These are phyloP conservation scores for Lota lota DNA, from an alignment of 2,113 vertebrate species.

Conservation along the genomic window DNA sequence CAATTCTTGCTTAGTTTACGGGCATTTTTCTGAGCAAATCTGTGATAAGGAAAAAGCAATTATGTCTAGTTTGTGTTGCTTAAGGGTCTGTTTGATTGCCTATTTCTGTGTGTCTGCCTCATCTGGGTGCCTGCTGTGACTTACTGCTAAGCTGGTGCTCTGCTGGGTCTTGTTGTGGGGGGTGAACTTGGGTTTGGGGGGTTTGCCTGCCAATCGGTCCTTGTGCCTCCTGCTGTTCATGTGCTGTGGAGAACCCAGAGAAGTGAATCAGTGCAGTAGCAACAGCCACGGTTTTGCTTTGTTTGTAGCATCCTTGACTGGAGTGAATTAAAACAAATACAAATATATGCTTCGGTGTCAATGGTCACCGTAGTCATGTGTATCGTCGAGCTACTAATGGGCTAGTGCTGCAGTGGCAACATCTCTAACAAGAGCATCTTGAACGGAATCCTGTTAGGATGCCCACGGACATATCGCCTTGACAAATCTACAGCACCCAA, in stretches of 20 bases:
- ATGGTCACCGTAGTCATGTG: too few species aligned
- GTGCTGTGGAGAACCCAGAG: conserved; percentile 75
- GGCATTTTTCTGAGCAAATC: conserved; percentile 27
- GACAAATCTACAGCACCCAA: too few species aligned
- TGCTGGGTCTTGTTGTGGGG: conserved; percentile 90
- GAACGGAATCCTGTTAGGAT: too few species aligned
- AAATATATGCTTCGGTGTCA: too few species aligned
- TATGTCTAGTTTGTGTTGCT: conserved; percentile 33
- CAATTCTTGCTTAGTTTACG: conserved; percentile 24
- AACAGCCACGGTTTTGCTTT: too few species aligned
- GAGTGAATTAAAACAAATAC: too few species aligned
- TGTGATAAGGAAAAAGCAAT: conserved; percentile 34
- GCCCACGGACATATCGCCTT: too few species aligned
- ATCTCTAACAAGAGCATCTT: too few species aligned
- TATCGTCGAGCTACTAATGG: too few species aligned
- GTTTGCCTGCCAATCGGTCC: conserved; percentile 93
- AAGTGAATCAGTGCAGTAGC: conserved; percentile 12
- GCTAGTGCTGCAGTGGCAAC: too few species aligned
- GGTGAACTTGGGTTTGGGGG: conserved; percentile 90
- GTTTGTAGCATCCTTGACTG: too few species aligned
- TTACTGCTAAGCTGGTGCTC: conserved; percentile 85
- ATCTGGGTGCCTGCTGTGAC: conserved; percentile 44
- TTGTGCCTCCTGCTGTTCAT: conserved; percentile 97
- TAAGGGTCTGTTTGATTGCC: conserved; percentile 21
- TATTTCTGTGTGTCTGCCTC: conserved; percentile 20